Evolutionary conservation across 2,113 vertebrate genomes (phyloP).

Genomic region (Protomyctophum bolini): DNA sequence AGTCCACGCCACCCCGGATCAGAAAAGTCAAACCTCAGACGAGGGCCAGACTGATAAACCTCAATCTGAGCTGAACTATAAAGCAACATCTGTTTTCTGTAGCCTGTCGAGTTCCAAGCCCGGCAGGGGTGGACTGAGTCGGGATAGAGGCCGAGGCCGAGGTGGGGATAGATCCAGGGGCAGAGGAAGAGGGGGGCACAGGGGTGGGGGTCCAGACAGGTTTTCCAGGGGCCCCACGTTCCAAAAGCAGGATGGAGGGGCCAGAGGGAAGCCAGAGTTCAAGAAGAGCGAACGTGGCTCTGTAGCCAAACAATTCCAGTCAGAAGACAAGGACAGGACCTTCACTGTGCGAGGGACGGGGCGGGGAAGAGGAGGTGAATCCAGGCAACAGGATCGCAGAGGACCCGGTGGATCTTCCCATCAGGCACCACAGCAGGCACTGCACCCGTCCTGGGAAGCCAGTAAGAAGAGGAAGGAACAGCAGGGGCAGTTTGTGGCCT

Average conservation of each 20-base stretch:
- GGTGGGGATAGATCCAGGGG: constrained; percentile 1
- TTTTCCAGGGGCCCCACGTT: constrained; percentile 41
- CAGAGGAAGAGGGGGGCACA: constrained; percentile 28
- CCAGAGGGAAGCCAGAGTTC: constrained; percentile 6
- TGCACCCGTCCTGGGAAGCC: constrained; percentile 98
- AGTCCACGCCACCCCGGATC: constrained; percentile 21
- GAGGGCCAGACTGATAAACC: constrained; percentile 46
- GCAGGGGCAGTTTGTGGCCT: constrained; percentile 86
- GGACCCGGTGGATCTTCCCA: constrained; percentile 50
- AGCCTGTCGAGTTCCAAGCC: constrained; percentile 71
- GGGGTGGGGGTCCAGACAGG: constrained; percentile 15
- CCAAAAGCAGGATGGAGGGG: constrained; percentile 19
- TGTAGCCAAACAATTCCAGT: not conserved
- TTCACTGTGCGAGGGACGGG: constrained; percentile 28
- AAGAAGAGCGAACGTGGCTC: constrained; percentile 18
- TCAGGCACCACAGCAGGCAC: constrained; percentile 71
- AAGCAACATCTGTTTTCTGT: constrained; percentile 83
- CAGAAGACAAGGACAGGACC: not conserved
- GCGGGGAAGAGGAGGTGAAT: constrained; percentile 21
- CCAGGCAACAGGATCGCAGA: constrained; percentile 16
- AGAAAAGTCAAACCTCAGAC: constrained; percentile 7
- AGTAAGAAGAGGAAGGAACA: constrained; percentile 91
- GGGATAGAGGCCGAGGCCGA: not conserved
- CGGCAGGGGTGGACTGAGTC: constrained; percentile 17
- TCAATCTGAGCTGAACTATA: constrained; percentile 57